Conservation (phyloP, 2,113 vertebrate species). For the Pelmatolapia mariae region DNA sequence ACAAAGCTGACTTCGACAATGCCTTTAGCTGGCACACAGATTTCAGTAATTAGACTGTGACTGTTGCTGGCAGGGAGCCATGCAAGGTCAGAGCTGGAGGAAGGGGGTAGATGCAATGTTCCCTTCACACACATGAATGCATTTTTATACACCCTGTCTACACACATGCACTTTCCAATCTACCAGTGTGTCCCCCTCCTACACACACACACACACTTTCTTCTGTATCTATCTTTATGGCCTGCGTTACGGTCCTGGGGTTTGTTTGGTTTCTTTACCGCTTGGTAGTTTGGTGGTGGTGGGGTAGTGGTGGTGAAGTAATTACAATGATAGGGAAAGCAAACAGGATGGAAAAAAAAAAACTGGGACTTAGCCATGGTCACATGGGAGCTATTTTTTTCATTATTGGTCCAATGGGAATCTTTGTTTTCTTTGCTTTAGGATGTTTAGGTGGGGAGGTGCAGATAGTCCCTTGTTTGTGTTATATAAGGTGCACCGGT, state of each 20-base stretch:
- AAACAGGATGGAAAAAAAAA: constrained; percentile 56
- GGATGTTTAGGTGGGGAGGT: constrained; percentile 55
- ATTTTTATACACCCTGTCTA: neutral
- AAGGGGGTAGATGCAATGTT: constrained; percentile 21
- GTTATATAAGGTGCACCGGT: neutral
- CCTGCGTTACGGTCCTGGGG: constrained; percentile 62
- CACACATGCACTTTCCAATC: neutral
- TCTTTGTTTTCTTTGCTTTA: constrained; percentile 52
- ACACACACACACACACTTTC: neutral
- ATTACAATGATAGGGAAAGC: constrained; percentile 72
- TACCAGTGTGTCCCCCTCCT: neutral
- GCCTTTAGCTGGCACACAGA: constrained; percentile 68
- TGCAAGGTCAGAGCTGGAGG: constrained; percentile 40
- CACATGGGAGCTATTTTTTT: constrained; percentile 69
- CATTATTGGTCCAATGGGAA: constrained; percentile 63
- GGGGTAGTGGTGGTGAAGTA: constrained; percentile 31
- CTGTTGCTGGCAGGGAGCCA: constrained; percentile 68
- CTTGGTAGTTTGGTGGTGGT: constrained; percentile 38
- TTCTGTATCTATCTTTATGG: constrained; percentile 57
- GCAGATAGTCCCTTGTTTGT: neutral
- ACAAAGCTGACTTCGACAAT: constrained; percentile 71
- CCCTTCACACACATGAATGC: neutral
- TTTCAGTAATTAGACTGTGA: constrained; percentile 75
- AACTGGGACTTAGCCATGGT: constrained; percentile 56
- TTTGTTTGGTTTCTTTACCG: constrained; percentile 62